A percentile compares a stretch with the other conserved stretches of the same genome.
These are phyloP conservation scores for Dallia pectoralis DNA, from an alignment of 2,797 vertebrate species.

Conservation along the genomic window DNA sequence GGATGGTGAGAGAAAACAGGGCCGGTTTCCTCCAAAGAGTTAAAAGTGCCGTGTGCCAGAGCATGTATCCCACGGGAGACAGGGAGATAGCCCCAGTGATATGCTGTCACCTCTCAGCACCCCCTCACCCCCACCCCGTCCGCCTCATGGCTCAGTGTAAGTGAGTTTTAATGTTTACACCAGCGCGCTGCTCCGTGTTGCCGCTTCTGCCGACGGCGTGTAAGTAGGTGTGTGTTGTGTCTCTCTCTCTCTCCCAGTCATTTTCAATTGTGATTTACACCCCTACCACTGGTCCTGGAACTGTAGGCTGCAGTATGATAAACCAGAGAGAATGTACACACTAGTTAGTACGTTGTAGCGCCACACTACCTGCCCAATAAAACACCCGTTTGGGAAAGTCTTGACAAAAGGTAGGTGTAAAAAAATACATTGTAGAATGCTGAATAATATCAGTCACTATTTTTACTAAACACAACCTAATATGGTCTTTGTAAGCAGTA, in stretches of 20 bases:
- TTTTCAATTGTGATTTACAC: constrained; percentile 30
- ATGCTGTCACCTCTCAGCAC: constrained; percentile 66
- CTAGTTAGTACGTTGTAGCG: neutral
- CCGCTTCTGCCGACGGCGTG: neutral
- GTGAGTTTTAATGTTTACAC: neutral
- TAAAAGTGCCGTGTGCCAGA: constrained; percentile 49
- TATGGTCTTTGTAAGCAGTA: too few species aligned
- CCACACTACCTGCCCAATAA: neutral
- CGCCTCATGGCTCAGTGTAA: constrained; percentile 32
- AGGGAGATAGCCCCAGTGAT: constrained; percentile 60
- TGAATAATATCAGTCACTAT: too few species aligned
- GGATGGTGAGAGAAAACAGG: constrained; percentile 17
- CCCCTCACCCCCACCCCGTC: constrained; percentile 30
- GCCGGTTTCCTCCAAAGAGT: constrained; percentile 40
- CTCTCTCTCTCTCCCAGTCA: constrained; percentile 25
- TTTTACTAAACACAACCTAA: neutral
- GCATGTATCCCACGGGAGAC: constrained; percentile 53
- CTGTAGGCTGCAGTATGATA: constrained; percentile 4
- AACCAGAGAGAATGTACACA: constrained; percentile 3
- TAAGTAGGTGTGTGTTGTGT: constrained; percentile 14
- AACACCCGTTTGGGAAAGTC: neutral
- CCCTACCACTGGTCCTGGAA: constrained; percentile 5
- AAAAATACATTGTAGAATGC: neutral
- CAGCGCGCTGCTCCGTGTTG: neutral
- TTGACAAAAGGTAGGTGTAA: neutral